Evolutionary conservation across 1,140 invertebrate genomes (phyloP), one percentile per base, ranked within the genome.

Genomic region (Lasioglossum baleicum): DNA sequence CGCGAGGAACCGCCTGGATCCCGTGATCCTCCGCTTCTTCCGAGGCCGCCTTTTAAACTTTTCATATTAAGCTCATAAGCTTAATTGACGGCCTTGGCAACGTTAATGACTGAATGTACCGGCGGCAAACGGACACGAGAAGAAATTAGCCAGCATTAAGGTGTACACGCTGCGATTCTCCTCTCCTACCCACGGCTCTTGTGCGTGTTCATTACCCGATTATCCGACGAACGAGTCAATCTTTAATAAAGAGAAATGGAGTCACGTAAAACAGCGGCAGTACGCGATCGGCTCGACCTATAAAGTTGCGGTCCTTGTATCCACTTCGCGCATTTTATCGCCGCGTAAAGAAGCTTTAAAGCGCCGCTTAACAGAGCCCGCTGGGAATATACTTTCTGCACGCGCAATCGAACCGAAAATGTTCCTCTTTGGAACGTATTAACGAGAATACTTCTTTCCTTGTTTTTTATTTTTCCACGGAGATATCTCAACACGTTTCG

Each of bases 11-110:
- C 65, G 65, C 31, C 61, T 20, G 15, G 15, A 48, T 11, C 7
- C 40, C 35, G 63, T 42, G 63, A 13, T 69, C 51, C n/a, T 35
- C 35, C 11, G 20, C 26, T 20, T 48, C 26, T 1, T n/a, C 40
- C 2, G 17, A 10, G 15, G 17, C 17, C 26, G 40, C 31, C 31
- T 72, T 61, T 72, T 40, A 61, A 61, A 72, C 15, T 58, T 40
- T 61, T 72, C 40, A 56, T 61, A 61, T 72, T 61, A 61, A 72
- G 40, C 58, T 72, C 20, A 13, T 61, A 72, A 61, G 40, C 56
- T 72, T 72, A 71, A 71, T 71, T 71, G 58, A 72, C 40, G 56
- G 22, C 15, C 35, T 56, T 20, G 40, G 35, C 42, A 40, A 72
- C 40, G 40, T 17, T 72, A 72, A 44, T 72, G 58, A 61, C 69